These are phyloP conservation scores for Peromyscus eremicus DNA, from an alignment of 2,797 vertebrate species.

Conservation along the genomic window DNA sequence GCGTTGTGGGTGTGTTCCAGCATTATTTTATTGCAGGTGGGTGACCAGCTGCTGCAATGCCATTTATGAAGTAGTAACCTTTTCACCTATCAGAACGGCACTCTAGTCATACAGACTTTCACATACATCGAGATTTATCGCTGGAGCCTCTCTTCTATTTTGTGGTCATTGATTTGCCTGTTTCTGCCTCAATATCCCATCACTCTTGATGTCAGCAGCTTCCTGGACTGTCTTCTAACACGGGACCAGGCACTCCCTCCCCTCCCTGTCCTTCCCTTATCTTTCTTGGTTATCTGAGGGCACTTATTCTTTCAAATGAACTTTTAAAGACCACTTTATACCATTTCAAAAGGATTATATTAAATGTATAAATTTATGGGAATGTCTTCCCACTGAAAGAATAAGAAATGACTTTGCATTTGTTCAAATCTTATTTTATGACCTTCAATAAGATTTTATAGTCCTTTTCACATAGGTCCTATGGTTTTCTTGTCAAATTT, in stretches of 20 bases:
- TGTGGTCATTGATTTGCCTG: not conserved
- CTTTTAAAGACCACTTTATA: conserved; percentile 63
- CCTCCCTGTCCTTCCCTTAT: not conserved
- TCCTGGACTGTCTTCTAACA: not conserved
- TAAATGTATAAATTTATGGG: conserved; percentile 75
- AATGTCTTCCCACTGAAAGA: conserved; percentile 68
- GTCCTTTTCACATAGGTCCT: conserved; percentile 66
- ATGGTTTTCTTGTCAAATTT: conserved; percentile 73
- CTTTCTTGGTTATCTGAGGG: conserved; percentile 43
- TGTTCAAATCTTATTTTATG: conserved; percentile 78
- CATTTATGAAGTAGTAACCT: not conserved
- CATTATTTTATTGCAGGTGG: not conserved
- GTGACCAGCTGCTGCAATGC: not conserved
- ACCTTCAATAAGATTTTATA: conserved; percentile 77
- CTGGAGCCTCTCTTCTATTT: not conserved
- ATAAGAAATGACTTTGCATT: conserved; percentile 76
- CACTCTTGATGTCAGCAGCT: not conserved
- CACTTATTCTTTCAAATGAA: conserved; percentile 63
- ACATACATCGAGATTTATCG: not conserved
- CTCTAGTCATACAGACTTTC: not conserved
- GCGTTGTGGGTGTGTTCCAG: not conserved
- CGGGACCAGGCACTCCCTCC: not conserved
- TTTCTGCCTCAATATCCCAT: not conserved
- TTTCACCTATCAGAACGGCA: not conserved
- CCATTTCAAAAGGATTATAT: conserved; percentile 64